Evolutionary conservation across 2,113 vertebrate genomes (phyloP), one percentile per base, ranked within the genome.

Genomic region (Planiliza haematocheilus): DNA sequence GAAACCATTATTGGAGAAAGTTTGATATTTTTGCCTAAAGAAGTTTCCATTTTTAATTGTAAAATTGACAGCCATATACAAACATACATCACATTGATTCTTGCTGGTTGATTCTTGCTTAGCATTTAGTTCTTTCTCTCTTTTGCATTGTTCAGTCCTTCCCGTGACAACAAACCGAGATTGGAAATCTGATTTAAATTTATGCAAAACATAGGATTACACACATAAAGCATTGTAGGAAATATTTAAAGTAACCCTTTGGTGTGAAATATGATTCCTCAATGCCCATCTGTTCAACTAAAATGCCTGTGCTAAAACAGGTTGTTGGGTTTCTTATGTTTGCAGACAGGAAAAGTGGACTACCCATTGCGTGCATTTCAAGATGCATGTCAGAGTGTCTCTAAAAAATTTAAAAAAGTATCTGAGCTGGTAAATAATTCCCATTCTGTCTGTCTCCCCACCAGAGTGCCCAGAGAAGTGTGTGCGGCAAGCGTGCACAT

Each of bases 391-490:
- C 4, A 8, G 24, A 7, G 38, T 57, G 18, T 24, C 21, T 17
- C 12, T 36, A 21, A 8, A 14, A 12, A 7, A 1, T n/a, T n/a
- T n/a, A 11, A 21, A 34, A 34, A 34, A 11, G 4, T 5, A 36
- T 39, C 16, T 46, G 14, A 1, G 8, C 24, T 1, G 0, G 8
- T 55, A 14, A 70, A 53, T 36, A 8, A 0, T 6, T 10, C 5
- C 10, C 16, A 8, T 8, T 24, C 2, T 73, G 37, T 74, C 7
- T 61, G 10, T 57, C 37, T 69, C 20, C 41, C 81, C 38, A 65
- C 39, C 94, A 97, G 98, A 96, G 85, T 99, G 98, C 82, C 96
- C 97, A 0, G 94, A 94, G 21, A 89, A 75, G 0, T 99, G 98
- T 30, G 95, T 89, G 8, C 94, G 94, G 79, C 88, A 92, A 30